These are phyloP conservation scores for Chaetodon trifasciatus DNA, from an alignment of 2,797 vertebrate genomes.

Conservation along the genomic window DNA sequence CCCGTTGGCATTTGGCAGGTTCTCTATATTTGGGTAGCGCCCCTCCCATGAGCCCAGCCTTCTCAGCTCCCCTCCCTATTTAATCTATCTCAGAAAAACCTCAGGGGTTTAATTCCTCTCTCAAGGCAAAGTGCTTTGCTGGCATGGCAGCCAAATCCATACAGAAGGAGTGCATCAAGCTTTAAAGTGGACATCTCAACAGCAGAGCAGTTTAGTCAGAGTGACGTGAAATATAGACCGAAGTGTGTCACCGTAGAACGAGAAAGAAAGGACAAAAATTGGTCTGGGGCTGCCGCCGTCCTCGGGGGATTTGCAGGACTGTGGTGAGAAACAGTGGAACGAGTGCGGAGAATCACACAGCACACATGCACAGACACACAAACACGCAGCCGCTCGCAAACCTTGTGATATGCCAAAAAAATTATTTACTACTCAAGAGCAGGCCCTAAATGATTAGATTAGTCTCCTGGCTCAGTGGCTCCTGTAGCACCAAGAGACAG, in stretches of 20 bases:
- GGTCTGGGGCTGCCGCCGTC: constrained; percentile 41
- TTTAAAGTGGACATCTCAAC: constrained; percentile 83
- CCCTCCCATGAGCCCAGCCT: constrained; percentile 63
- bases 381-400: constrained; percentile 35
- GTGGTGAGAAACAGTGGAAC: constrained; percentile 45
- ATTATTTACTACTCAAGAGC: constrained; percentile 70
- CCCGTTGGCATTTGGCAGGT: constrained; percentile 72
- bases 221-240: constrained; percentile 77
- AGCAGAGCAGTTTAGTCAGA: constrained; percentile 75
- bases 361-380: neutral
- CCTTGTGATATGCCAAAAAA: constrained; percentile 65
- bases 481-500: constrained; percentile 41
- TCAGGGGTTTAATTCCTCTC: constrained; percentile 81
- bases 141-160: constrained; percentile 82
- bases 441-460: constrained; percentile 74
- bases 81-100: constrained; percentile 81
- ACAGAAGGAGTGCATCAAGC: constrained; percentile 81
- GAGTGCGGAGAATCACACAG: constrained; percentile 36
- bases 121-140: constrained; percentile 84
- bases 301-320: constrained; percentile 26
- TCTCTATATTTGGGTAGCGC: constrained; percentile 72
- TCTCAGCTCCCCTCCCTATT: constrained; percentile 66
- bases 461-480: constrained; percentile 66
- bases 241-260: constrained; percentile 61
- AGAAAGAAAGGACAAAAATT: constrained; percentile 44